A percentile compares a stretch with the other conserved stretches of the same genome.
phyloP scores from a whole-genome alignment of 2,797 vertebrate genomes.

The Propithecus deckenii region DNA sequence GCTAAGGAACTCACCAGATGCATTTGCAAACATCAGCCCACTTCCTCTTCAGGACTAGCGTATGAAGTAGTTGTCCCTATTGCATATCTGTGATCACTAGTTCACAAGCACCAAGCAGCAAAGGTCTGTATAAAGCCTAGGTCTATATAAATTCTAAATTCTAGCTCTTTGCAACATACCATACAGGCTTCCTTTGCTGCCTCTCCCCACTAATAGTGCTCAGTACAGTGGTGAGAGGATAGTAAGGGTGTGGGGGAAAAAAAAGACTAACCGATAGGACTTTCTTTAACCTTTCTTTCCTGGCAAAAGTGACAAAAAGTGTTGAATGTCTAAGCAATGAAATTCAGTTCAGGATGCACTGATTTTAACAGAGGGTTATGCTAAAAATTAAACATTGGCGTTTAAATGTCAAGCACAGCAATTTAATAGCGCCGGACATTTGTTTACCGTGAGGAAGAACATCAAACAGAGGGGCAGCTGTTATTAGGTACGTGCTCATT shows the following conservation, averaged over 20 bases:
- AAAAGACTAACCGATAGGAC: neutral
- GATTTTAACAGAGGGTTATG: neutral
- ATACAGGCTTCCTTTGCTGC: neutral
- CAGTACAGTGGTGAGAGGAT: neutral
- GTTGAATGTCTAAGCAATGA: conserved; percentile 32
- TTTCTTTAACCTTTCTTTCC: neutral
- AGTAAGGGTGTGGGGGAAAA: neutral
- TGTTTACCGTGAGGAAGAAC: neutral
- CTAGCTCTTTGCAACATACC: neutral
- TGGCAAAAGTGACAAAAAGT: conserved; percentile 43
- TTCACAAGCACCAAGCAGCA: neutral
- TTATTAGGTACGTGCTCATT: neutral
- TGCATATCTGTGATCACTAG: neutral
- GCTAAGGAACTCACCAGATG: neutral
- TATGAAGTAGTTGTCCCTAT: neutral
- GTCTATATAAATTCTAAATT: neutral
- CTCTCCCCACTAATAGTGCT: neutral
- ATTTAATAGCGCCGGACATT: conserved; percentile 15
- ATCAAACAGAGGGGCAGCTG: neutral
- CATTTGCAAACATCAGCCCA: neutral
- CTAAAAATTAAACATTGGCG: conserved; percentile 12
- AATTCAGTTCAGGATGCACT: conserved; percentile 18
- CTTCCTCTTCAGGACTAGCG: neutral
- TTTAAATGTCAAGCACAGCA: neutral
- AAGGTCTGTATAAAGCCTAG: neutral